Conservation (phyloP, 2,888 invertebrate species). For the Orthonychiurus folsomi region DNA sequence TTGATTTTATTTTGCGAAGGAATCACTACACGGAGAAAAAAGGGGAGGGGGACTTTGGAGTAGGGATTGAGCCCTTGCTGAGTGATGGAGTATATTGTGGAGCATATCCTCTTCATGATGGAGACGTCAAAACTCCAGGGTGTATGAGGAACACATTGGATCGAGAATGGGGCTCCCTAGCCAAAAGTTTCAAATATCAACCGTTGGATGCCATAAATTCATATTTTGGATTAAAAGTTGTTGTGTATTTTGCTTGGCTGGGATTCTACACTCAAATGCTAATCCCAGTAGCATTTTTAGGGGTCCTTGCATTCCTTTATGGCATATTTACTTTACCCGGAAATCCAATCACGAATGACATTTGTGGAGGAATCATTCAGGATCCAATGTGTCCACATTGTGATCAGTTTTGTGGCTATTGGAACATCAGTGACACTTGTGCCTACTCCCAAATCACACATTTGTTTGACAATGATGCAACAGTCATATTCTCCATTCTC, state of each 20-base stretch:
- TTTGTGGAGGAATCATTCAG: slow-evolving; percentile 58
- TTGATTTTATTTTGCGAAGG: slow-evolving; percentile 81
- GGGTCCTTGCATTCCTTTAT: slow-evolving; percentile 67
- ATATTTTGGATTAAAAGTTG: slow-evolving; percentile 82
- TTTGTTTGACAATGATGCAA: slow-evolving; percentile 85
- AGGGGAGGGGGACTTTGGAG: slow-evolving; percentile 43
- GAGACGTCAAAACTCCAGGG: slow-evolving; percentile 50
- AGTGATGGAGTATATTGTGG: slow-evolving; percentile 64
- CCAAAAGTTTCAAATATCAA: slow-evolving; percentile 70
- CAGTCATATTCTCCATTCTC: slow-evolving; percentile 84
- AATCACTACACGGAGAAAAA: slow-evolving; percentile 60
- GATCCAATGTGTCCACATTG: slow-evolving; percentile 78
- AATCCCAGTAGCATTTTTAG: slow-evolving; percentile 70
- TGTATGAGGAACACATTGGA: slow-evolving; percentile 64
- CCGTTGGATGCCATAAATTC: slow-evolving; percentile 80
- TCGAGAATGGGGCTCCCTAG: slow-evolving; percentile 71
- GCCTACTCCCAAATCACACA: slow-evolving; percentile 74
- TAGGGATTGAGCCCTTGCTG: slow-evolving; percentile 68
- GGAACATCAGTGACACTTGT: slow-evolving; percentile 74
- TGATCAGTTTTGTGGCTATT: slow-evolving; percentile 69
- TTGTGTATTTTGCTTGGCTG: slow-evolving; percentile 82
- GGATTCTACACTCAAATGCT: slow-evolving; percentile 90
- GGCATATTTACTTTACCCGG: slow-evolving; percentile 56
- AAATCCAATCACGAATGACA: slow-evolving; percentile 59
- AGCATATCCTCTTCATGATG: slow-evolving; percentile 80